These are phyloP conservation scores for Linurgus olivaceus DNA, from an alignment of 2,797 vertebrate genomes.

Conservation along the genomic window DNA sequence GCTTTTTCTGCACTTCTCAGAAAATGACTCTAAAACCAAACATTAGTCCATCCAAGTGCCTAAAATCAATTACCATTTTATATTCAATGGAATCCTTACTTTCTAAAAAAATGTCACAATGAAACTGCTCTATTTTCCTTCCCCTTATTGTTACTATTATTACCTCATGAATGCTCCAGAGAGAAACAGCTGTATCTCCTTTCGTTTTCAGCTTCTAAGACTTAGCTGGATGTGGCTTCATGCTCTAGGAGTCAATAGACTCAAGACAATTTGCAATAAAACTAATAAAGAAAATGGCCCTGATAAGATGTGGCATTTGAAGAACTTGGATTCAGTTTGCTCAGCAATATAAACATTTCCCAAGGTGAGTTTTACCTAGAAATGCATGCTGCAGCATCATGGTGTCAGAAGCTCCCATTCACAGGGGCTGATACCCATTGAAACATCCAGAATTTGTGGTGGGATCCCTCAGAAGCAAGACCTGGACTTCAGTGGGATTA, in stretches of 20 bases:
- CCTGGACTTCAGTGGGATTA: neutral
- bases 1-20: slow-evolving; percentile 36
- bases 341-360: neutral
- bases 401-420: neutral
- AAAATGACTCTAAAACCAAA: slow-evolving; percentile 48
- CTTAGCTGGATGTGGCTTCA: neutral
- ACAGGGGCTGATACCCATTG: neutral
- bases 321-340: neutral
- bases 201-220: neutral
- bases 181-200: neutral
- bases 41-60: neutral
- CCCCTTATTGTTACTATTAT: slow-evolving; percentile 1
- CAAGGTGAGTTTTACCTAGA: neutral
- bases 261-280: neutral
- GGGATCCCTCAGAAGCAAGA: neutral
- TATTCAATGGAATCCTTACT: neutral
- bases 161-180: neutral
- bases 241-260: neutral
- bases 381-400: neutral
- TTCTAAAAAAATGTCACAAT: slow-evolving; percentile 38
- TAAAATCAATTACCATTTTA: slow-evolving; percentile 29
- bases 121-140: neutral
- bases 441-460: neutral
- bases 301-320: neutral
- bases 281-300: neutral